A percentile compares a stretch with the other conserved stretches of the same genome.
Conservation (phyloP, 2,888 invertebrate genomes). For the Drosophila paramelanica region DNA sequence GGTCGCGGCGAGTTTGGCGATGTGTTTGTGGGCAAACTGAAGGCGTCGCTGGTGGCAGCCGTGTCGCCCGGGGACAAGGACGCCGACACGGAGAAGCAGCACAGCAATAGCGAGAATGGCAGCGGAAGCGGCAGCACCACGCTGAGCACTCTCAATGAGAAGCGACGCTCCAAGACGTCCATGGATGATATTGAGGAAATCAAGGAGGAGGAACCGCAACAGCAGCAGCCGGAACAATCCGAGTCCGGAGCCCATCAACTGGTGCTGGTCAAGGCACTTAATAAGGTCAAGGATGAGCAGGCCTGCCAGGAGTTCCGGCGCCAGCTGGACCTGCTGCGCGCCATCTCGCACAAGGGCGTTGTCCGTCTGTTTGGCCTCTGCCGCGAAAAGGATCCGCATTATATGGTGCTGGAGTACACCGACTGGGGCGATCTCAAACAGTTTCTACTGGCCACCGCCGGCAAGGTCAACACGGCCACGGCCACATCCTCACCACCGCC, state of each 20-base stretch:
- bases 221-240: conserved; percentile 33
- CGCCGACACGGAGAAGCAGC: conserved; percentile 77
- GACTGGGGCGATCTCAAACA: conserved; percentile 98
- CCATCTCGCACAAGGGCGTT: conserved; percentile 93
- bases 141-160: conserved; percentile 78
- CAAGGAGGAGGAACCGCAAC: conserved; percentile 77
- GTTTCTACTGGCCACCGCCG: conserved; percentile 89
- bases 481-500: conserved; percentile 85
- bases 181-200: conserved; percentile 85
- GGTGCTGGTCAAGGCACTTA: conserved; percentile 91
- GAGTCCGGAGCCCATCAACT: conserved; percentile 66
- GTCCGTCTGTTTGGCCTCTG: conserved; percentile 92
- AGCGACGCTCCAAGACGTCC: conserved; percentile 84
- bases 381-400: conserved; percentile 93
- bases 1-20: conserved; percentile 97
- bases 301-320: conserved; percentile 93
- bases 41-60: conserved; percentile 67
- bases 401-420: conserved; percentile 94
- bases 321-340: conserved; percentile 94
- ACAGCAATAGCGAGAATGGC: conserved; percentile 78
- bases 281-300: conserved; percentile 91
- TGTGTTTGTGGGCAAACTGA: conserved; percentile 91
- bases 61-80: conserved; percentile 66
- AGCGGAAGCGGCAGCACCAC: conserved; percentile 65
- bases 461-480: conserved; percentile 81